Evolutionary conservation across 2,888 invertebrate genomes (phyloP).

Genomic region (Orthosia gracilis): DNA sequence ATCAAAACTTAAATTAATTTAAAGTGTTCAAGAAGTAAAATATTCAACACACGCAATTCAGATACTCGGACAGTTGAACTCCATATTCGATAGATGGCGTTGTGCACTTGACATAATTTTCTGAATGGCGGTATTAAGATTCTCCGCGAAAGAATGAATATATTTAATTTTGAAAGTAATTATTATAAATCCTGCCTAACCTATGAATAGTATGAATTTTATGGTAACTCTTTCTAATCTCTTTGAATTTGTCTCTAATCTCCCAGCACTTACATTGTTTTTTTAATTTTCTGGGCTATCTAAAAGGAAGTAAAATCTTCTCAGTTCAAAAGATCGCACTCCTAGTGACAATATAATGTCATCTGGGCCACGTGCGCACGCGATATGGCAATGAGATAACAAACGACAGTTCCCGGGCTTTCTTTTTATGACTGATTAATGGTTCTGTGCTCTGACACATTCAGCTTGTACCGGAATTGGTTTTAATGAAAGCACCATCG

Average conservation of each 20-base stretch:
- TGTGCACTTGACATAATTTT: too few species aligned
- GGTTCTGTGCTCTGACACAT: constrained; percentile 12
- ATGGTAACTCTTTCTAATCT: background rate
- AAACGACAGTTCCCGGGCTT: constrained; percentile 47
- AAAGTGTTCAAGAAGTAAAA: too few species aligned
- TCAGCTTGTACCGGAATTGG: constrained; percentile 9
- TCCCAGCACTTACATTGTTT: background rate
- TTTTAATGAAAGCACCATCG: constrained; percentile 9
- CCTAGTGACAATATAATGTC: constrained; percentile 45
- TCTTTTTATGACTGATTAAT: constrained; percentile 41
- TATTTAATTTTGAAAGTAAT: too few species aligned
- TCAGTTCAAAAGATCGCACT: constrained; percentile 28
- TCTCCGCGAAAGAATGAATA: too few species aligned
- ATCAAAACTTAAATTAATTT: too few species aligned
- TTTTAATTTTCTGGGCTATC: background rate
- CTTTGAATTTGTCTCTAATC: background rate
- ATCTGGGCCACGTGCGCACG: constrained; percentile 51
- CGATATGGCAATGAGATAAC: constrained; percentile 46
- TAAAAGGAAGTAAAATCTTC: constrained; percentile 8
- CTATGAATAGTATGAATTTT: background rate
- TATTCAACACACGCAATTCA: too few species aligned
- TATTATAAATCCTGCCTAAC: too few species aligned
- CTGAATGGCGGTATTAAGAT: too few species aligned
- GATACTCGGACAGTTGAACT: too few species aligned
- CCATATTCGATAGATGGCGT: too few species aligned